phyloP scores from a whole-genome alignment of 2,888 invertebrate species.

The Hirudinaria manillensis region DNA sequence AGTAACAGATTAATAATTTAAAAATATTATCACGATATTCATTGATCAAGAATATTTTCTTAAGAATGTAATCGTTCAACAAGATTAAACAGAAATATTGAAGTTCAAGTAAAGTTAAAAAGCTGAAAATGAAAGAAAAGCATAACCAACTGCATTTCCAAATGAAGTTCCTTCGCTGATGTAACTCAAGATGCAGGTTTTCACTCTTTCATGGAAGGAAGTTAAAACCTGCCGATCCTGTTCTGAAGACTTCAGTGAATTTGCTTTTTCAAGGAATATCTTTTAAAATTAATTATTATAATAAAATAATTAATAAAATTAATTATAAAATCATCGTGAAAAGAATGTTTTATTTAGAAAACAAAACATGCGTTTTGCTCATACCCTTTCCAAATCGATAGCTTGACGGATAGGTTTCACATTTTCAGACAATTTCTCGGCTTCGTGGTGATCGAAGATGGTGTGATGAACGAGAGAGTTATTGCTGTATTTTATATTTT shows the following conservation, averaged over 20 bases:
- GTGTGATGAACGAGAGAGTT: constrained; percentile 12
- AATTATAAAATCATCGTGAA: too few relatives aligned
- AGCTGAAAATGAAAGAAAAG: not conserved
- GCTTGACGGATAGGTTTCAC: not conserved
- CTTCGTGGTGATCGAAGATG: constrained; percentile 2
- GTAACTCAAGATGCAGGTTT: not conserved
- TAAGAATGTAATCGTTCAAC: too few relatives aligned
- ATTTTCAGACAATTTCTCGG: constrained; percentile 12
- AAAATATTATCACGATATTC: too few relatives aligned
- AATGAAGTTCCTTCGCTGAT: not conserved
- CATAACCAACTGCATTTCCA: not conserved
- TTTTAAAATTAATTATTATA: not conserved
- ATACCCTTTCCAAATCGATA: not conserved
- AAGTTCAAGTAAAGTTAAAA: not conserved
- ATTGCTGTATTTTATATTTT: not conserved
- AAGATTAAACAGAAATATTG: too few relatives aligned
- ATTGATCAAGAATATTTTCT: too few relatives aligned
- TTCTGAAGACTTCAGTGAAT: not conserved
- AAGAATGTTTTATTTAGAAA: too few relatives aligned
- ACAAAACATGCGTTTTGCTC: too few relatives aligned
- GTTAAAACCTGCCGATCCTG: not conserved
- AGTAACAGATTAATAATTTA: too few relatives aligned
- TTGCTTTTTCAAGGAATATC: not conserved
- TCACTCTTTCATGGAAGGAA: not conserved
- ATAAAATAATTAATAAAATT: too few relatives aligned